Evolutionary conservation across 2,888 invertebrate genomes (phyloP).

Genomic region (Ectemnius cavifrons): DNA sequence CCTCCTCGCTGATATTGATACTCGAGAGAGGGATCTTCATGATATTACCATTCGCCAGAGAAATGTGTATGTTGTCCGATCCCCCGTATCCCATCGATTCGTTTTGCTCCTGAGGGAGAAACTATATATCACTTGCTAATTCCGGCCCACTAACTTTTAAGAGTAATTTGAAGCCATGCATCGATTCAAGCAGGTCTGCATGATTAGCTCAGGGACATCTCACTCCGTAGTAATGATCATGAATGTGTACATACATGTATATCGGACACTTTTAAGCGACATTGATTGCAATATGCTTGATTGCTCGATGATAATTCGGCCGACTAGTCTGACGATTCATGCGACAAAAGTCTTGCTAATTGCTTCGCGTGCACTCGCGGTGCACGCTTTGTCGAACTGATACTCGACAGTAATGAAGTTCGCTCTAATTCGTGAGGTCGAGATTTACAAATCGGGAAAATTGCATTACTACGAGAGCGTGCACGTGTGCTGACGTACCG

Average conservation of each 20-base stretch:
- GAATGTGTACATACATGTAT: neutral
- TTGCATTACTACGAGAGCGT: slow-evolving; percentile 61
- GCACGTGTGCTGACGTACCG: slow-evolving; percentile 67
- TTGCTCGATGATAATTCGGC: neutral
- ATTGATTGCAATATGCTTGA: neutral
- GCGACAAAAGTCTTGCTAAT: no score
- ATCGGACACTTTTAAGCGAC: neutral
- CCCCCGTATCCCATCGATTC: slow-evolving; percentile 72
- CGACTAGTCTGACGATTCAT: neutral
- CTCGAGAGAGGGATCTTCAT: slow-evolving; percentile 92
- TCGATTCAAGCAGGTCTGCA: slow-evolving; percentile 41
- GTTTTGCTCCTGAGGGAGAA: slow-evolving; percentile 68
- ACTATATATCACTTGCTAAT: neutral
- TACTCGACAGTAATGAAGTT: no score
- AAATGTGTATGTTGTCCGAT: slow-evolving; percentile 89
- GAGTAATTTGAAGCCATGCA: slow-evolving; percentile 53
- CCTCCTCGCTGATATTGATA: slow-evolving; percentile 95
- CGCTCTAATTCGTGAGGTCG: no score
- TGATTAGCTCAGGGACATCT: slow-evolving; percentile 9
- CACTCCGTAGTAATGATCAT: no score
- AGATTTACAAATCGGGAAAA: slow-evolving; percentile 29
- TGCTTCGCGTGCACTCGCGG: no score
- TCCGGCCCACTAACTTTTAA: neutral
- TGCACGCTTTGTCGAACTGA: no score
- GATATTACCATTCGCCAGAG: slow-evolving; percentile 92